Evolutionary conservation across 2,888 invertebrate genomes (phyloP).

Genomic region (Pogonocherus hispidulus): DNA sequence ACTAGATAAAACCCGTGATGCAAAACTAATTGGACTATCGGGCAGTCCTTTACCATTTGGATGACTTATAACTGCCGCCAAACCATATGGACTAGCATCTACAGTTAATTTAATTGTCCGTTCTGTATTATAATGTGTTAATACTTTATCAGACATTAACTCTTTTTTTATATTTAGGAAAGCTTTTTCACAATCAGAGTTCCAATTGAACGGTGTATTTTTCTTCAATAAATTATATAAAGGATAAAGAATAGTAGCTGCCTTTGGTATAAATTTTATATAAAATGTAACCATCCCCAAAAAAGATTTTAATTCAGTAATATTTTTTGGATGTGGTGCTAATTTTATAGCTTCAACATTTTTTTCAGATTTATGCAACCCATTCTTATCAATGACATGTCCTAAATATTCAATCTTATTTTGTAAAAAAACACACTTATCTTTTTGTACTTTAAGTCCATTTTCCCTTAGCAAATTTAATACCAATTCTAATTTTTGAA

Average conservation of each 20-base stretch:
- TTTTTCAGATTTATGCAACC: constrained; percentile 25
- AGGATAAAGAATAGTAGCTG: constrained; percentile 5
- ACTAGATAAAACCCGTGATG: too few species aligned
- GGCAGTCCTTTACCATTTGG: too few species aligned
- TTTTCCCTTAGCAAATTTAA: neutral
- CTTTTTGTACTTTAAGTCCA: neutral
- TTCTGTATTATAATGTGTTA: neutral
- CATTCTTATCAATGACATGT: constrained; percentile 28
- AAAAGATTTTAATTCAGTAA: constrained; percentile 33
- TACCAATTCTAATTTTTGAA: too few species aligned
- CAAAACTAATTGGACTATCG: too few species aligned
- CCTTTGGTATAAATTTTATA: constrained; percentile 26
- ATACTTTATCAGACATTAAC: neutral
- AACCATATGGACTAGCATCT: neutral
- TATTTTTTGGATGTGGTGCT: neutral
- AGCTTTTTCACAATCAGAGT: too few species aligned
- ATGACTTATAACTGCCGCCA: neutral
- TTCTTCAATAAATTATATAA: constrained; percentile 33
- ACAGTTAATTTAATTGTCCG: neutral
- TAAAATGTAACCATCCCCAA: constrained; percentile 30
- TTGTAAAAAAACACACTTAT: constrained; percentile 24
- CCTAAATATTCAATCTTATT: constrained; percentile 25
- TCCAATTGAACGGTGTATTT: neutral
- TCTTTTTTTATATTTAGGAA: too few species aligned
- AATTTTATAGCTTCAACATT: constrained; percentile 10